Conservation (phyloP, 2,888 invertebrate genomes). For the Copidosoma aretas region DNA sequence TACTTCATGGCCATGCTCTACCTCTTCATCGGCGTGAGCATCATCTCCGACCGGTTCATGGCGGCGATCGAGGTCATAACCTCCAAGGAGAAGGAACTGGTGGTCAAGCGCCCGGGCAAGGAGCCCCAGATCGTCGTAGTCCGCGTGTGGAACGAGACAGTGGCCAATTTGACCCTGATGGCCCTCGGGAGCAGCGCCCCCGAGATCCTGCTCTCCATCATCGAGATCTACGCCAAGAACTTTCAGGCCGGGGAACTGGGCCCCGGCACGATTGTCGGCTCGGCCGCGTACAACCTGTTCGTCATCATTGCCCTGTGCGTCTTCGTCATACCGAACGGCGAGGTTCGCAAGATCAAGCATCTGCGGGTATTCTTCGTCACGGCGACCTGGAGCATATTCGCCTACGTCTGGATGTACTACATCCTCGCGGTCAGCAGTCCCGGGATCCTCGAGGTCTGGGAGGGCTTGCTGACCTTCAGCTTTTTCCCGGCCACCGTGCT, state of each 20-base stretch:
- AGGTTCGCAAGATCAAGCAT: conserved; percentile 93
- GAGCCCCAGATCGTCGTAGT: conserved; percentile 89
- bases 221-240: conserved; percentile 95
- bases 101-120: conserved; percentile 86
- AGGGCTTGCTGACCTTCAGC: conserved; percentile 90
- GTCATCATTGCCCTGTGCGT: conserved; percentile 97
- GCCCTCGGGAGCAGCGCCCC: conserved; percentile 98
- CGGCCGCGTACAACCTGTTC: conserved; percentile 98
- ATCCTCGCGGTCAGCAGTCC: conserved; percentile 89
- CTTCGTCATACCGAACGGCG: conserved; percentile 86
- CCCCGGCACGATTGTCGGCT: conserved; percentile 98
- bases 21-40: conserved; percentile 98
- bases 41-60: conserved; percentile 99
- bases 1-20: conserved; percentile 91
- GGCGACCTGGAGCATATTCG: conserved; percentile 96
- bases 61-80: conserved; percentile 99
- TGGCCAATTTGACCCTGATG: conserved; percentile 98
- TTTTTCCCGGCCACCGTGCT: conserved; percentile 97
- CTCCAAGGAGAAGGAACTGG: conserved; percentile 93
- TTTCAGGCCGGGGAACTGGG: conserved; percentile 97
- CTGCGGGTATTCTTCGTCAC: conserved; percentile 97
- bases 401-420: conserved; percentile 97
- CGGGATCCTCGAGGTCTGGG: conserved; percentile 95
- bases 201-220: conserved; percentile 95
- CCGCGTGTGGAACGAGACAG: conserved; percentile 98